These are phyloP conservation scores for Enoplosus armatus DNA, from an alignment of 2,797 vertebrate species.

Conservation along the genomic window DNA sequence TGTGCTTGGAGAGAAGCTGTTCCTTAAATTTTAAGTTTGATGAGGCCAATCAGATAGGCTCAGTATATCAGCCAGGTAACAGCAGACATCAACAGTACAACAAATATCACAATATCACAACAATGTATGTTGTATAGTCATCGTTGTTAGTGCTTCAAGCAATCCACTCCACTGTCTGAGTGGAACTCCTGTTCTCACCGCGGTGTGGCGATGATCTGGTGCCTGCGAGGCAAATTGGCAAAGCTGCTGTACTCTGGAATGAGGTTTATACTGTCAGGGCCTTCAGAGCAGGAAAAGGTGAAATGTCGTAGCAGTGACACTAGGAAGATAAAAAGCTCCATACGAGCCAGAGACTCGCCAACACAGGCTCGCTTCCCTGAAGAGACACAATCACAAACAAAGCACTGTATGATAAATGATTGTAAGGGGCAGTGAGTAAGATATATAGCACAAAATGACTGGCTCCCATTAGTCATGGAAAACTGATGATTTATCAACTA, in stretches of 20 bases:
- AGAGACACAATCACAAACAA: constrained; percentile 7
- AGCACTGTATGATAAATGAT: neutral
- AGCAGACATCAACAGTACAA: neutral
- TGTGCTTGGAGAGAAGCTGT: neutral
- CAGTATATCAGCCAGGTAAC: no score
- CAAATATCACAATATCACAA: neutral
- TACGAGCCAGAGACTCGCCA: constrained; percentile 86
- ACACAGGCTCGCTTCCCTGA: constrained; percentile 87
- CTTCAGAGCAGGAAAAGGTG: constrained; percentile 66
- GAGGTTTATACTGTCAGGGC: constrained; percentile 69
- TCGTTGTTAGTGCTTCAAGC: neutral
- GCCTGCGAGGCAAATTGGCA: constrained; percentile 77
- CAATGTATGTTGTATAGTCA: no score
- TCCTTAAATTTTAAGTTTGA: neutral
- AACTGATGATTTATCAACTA: neutral
- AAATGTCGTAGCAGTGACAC: constrained; percentile 82
- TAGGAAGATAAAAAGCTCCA: constrained; percentile 88
- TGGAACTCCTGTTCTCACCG: constrained; percentile 14
- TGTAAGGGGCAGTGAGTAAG: neutral
- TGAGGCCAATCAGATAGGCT: neutral
- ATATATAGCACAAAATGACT: no score
- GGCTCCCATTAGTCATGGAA: no score
- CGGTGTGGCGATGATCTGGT: constrained; percentile 37
- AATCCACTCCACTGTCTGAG: neutral
- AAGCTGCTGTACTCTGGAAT: constrained; percentile 81